Evolutionary conservation across 2,888 invertebrate genomes (phyloP), one percentile per base, ranked within the genome.

Genomic region (Candidula unifasciata): DNA sequence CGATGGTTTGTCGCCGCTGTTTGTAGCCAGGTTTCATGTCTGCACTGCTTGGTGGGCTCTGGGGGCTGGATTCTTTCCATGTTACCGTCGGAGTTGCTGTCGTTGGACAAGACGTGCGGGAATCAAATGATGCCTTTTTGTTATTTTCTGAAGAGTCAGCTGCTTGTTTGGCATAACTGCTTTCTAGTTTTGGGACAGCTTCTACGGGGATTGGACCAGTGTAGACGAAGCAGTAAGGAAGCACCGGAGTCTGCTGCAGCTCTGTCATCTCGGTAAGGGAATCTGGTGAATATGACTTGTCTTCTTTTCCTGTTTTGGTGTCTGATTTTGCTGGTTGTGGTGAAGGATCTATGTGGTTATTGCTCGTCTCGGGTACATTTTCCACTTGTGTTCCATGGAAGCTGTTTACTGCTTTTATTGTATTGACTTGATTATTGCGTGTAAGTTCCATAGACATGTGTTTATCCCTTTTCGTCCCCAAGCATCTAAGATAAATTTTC

Each of bases 141-240:
- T 78, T 60, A 13, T 24, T 35, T 1, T 21, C 10, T 60, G 37
- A 16, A 13, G 60, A 13, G 18, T 2, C 24, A n/a, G 35, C 0
- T 10, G 24, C 37, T 13, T 35, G 10, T 13, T 37, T 78, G n/a
- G 60, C n/a, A 35, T 37, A n/a, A 3, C 2, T 60, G 5, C 6
- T 24, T 21, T 30, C 66, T n/a, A 60, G 78, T 16, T 44, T 35
- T 6, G 71, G n/a, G 24, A 77, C 54, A 24, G 76, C 77, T 0
- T 33, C 44, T 30, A 52, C 27, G 0, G 60, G 77, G 52, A 81
- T 57, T 57, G 80, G 73, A 6, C 73, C 80, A 21, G 80, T 81
- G 71, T 81, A 81, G 57, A 81, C 80, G n/a, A 81, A 81, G n/a
- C 57, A 71, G 71, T 71, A 68, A 24, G 80, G 80, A 5, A 35